Base-by-base conservation (phyloP, 2,888 invertebrate genomes). In the Chrysolina haemoptera region DNA sequence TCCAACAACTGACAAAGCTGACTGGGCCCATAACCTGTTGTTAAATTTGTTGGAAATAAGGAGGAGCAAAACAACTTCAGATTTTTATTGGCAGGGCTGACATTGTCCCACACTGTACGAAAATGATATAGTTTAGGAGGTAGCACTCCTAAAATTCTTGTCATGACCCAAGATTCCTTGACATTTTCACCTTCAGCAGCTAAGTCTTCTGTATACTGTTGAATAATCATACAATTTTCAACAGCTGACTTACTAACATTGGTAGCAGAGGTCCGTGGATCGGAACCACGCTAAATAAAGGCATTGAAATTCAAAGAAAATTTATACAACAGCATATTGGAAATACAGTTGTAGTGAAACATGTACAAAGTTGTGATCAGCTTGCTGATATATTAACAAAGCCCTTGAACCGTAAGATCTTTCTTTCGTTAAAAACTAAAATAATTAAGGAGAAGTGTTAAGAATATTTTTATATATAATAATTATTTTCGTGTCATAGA, bases 291-390 rank as follows among this genome's bases (percentile, higher is more conserved):
- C n/a, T 80, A 1, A 82, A 80, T 1, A 81, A 82, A 76, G 83
- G 83, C 8, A 83, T 83, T 40, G 84, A 82, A 10, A 82, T 83
- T 68, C 72, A 77, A 10, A 70, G 83, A 48, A 85, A 82, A 62
- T 84, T 82, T 53, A 82, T 84, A 53, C 79, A 82, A 46, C 69
- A 83, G 76, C 82, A 84, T 65, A 73, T 83, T n/a, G 81, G 75
- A 46, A 73, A 68, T 20, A 84, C 81, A n/a, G 72, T 84, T 8
- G n/a, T n/a, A n/a, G n/a, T n/a, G 16, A 69, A 77, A 68, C 79
- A 82, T 73, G 78, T 83, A n/a, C 76, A 62, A 27, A 83, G 81
- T 70, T 14, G 64, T 12, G 78, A 83, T 43, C 83, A 83, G 70
- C 20, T 82, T 22, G 82, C 82, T 3, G 83, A 84, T 66, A 82